Conservation (phyloP, 2,888 invertebrate species). For the Oxytorus armatus region DNA sequence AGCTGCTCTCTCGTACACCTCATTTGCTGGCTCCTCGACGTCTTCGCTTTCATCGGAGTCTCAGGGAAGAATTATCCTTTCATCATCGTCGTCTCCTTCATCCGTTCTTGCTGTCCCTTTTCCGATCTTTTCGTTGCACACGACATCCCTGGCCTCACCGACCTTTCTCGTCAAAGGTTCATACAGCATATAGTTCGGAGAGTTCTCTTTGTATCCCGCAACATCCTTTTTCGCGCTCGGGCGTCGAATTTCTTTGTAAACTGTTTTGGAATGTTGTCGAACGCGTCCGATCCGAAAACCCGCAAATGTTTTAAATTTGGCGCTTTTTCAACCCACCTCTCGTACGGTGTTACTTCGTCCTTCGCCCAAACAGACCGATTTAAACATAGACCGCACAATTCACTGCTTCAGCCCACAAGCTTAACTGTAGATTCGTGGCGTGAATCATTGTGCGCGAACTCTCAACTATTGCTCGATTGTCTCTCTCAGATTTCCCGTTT, state of each 20-base stretch:
- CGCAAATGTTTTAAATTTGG: constrained; percentile 15
- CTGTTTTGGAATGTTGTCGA: constrained; percentile 20
- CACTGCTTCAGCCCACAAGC: constrained; percentile 67
- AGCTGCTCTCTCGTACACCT: no score
- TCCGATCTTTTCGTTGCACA: constrained; percentile 16
- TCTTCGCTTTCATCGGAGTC: no score
- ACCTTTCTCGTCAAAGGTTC: constrained; percentile 2
- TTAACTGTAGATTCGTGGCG: constrained; percentile 46
- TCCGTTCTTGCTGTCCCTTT: not conserved
- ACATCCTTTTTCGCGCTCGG: not conserved
- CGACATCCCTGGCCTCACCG: constrained; percentile 27
- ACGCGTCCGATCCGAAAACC: constrained; percentile 25
- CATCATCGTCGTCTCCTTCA: not conserved
- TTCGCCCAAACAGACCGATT: constrained; percentile 35
- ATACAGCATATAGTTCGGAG: constrained; percentile 11
- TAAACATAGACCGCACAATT: constrained; percentile 40
- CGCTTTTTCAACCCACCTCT: not conserved
- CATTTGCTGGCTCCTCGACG: no score
- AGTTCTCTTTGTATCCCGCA: constrained; percentile 12
- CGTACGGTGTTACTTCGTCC: constrained; percentile 15
- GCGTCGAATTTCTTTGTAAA: constrained; percentile 28
- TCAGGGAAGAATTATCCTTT: no score
- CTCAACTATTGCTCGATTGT: constrained; percentile 66
- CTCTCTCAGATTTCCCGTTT: constrained; percentile 63
- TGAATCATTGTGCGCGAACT: constrained; percentile 57